A percentile compares a stretch with the other conserved stretches of the same genome.
Conservation (phyloP, 2,888 invertebrate genomes). For the Lasius fuliginosus region DNA sequence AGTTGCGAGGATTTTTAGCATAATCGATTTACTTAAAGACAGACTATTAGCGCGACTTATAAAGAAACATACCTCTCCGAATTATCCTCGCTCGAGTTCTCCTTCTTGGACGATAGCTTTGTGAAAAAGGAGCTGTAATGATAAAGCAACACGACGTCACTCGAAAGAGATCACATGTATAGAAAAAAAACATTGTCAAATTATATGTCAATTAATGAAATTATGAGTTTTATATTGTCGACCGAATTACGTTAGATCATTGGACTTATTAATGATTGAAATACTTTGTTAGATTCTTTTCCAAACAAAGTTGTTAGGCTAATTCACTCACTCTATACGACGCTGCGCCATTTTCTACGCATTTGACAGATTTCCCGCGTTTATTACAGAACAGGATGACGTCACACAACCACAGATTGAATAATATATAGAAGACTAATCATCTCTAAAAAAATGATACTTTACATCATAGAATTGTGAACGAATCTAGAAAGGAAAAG, state of each 20-base stretch:
- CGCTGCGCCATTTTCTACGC: slow-evolving; percentile 79
- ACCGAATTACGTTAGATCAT: neutral
- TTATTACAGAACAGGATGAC: neutral
- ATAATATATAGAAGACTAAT: neutral
- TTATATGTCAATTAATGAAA: neutral
- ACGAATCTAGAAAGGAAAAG: neutral
- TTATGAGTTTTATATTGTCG: neutral
- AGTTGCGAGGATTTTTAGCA: slow-evolving; percentile 66
- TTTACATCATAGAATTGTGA: neutral
- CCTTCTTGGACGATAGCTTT: slow-evolving; percentile 77
- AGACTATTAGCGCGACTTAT: neutral
- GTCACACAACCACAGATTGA: neutral
- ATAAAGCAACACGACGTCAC: slow-evolving; percentile 45
- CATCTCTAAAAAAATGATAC: neutral
- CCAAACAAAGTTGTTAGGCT: neutral
- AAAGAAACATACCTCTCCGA: slow-evolving; percentile 76
- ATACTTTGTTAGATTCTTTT: slow-evolving; percentile 11
- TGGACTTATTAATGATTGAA: slow-evolving; percentile 3
- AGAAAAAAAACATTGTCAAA: slow-evolving; percentile 15
- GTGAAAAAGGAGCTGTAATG: slow-evolving; percentile 86
- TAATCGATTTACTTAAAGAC: slow-evolving; percentile 53
- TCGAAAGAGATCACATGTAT: neutral
- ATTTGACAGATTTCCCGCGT: slow-evolving; percentile 49
- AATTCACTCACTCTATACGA: slow-evolving; percentile 80
- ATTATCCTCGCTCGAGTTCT: slow-evolving; percentile 65